Evolutionary conservation across 2,113 vertebrate species (phyloP).

Genomic region (Cochlearius cochlearius): DNA sequence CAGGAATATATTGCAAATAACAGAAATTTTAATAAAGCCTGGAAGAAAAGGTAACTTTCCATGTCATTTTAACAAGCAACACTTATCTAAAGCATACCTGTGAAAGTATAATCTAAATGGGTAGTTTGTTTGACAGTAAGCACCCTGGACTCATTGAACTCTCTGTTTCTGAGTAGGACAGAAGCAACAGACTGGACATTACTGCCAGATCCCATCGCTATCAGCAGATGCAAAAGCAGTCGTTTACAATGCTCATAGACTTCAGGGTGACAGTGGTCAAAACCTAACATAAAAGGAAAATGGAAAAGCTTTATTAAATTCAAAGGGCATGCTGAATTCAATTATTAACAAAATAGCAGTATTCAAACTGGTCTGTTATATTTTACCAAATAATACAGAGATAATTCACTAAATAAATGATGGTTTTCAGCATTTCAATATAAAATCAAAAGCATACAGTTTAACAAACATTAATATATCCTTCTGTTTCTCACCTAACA

Average conservation of each 20-base stretch:
- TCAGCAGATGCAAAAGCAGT: slow-evolving; percentile 91
- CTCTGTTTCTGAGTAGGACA: slow-evolving; percentile 92
- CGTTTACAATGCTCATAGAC: slow-evolving; percentile 98
- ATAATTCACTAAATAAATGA: neutral
- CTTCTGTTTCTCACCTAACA: neutral
- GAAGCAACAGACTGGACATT: slow-evolving; percentile 90
- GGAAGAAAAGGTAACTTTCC: neutral
- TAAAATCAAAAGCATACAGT: neutral
- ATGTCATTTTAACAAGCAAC: neutral
- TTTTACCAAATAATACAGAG: neutral
- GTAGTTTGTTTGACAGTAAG: slow-evolving; percentile 88
- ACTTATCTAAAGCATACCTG: slow-evolving; percentile 75
- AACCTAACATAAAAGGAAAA: slow-evolving; percentile 75
- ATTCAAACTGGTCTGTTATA: neutral
- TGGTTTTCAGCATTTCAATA: neutral
- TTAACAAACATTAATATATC: neutral
- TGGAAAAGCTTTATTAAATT: neutral
- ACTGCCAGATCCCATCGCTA: slow-evolving; percentile 89
- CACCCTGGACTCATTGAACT: slow-evolving; percentile 92
- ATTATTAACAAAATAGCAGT: neutral
- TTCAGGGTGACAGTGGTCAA: slow-evolving; percentile 97
- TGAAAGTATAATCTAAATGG: slow-evolving; percentile 88
- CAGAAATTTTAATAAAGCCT: neutral
- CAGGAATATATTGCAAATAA: neutral
- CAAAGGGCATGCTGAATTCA: neutral